Evolutionary conservation across 2,888 invertebrate species (phyloP).

Genomic region (Synanthedon vespiformis): DNA sequence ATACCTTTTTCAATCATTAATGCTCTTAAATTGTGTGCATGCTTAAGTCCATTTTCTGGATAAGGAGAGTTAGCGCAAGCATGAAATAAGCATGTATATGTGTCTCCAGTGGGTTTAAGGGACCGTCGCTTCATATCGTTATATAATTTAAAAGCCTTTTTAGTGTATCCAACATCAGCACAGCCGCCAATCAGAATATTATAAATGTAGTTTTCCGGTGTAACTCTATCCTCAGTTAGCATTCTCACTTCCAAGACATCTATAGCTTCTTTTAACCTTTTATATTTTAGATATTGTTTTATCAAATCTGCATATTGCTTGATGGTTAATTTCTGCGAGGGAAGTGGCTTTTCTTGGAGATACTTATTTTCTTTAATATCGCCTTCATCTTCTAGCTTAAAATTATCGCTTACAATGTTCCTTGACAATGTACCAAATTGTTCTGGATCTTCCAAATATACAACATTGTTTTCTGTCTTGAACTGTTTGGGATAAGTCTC

Average conservation of each 20-base stretch:
- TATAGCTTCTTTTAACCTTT: slow-evolving; percentile 81
- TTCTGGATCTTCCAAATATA: slow-evolving; percentile 65
- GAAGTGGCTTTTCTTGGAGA: slow-evolving; percentile 60
- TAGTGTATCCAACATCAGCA: slow-evolving; percentile 85
- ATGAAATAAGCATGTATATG: slow-evolving; percentile 89
- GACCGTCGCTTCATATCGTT: slow-evolving; percentile 85
- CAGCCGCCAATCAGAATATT: slow-evolving; percentile 86
- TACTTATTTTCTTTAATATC: slow-evolving; percentile 73
- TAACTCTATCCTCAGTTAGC: slow-evolving; percentile 80
- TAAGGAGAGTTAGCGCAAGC: slow-evolving; percentile 87
- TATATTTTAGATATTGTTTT: slow-evolving; percentile 73
- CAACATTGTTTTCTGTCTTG: slow-evolving; percentile 39
- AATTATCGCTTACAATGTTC: slow-evolving; percentile 19
- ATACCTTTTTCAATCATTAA: slow-evolving; percentile 77
- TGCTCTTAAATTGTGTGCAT: slow-evolving; percentile 75
- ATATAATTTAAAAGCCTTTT: slow-evolving; percentile 86
- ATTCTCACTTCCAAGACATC: slow-evolving; percentile 82
- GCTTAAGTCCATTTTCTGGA: slow-evolving; percentile 74
- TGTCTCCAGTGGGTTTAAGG: slow-evolving; percentile 75
- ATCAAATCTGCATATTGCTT: slow-evolving; percentile 80
- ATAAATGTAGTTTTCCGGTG: slow-evolving; percentile 84
- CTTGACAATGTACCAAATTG: slow-evolving; percentile 64
- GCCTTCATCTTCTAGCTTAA: slow-evolving; percentile 56
- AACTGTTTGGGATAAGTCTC: slow-evolving; percentile 19
- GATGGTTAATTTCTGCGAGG: slow-evolving; percentile 63